phyloP scores from a whole-genome alignment of 2,888 invertebrate genomes.

The Leptarthrus brevirostris region DNA sequence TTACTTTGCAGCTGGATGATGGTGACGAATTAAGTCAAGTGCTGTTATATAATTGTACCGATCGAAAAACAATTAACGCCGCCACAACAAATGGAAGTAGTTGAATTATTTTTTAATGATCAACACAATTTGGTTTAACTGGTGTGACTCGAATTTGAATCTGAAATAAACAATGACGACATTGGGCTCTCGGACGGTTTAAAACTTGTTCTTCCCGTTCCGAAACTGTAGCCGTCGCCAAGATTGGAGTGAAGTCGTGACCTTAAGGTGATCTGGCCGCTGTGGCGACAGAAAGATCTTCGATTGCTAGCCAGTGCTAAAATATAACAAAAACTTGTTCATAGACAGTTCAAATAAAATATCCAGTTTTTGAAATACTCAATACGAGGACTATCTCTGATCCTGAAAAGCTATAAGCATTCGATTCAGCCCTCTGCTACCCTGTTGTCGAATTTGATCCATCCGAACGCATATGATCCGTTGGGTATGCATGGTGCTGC shows the following conservation, averaged over 20 bases:
- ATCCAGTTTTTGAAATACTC: constrained; percentile 10
- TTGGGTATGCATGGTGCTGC: not conserved
- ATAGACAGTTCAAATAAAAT: constrained; percentile 1
- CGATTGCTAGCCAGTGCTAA: constrained; percentile 9
- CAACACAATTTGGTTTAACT: not conserved
- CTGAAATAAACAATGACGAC: constrained; percentile 7
- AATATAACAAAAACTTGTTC: constrained; percentile 24
- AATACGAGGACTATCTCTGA: not conserved
- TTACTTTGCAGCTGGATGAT: constrained; percentile 18
- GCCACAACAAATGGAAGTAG: too few species aligned
- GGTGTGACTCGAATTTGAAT: not conserved
- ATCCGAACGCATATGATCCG: not conserved
- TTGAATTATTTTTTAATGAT: too few species aligned
- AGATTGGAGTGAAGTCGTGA: constrained; percentile 26
- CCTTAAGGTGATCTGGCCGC: constrained; percentile 29
- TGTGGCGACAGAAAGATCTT: not conserved
- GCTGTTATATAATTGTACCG: constrained; percentile 32
- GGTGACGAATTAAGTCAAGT: too few species aligned
- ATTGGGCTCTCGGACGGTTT: not conserved
- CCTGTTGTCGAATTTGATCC: too few species aligned
- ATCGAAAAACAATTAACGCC: constrained; percentile 26
- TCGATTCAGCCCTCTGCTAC: too few species aligned
- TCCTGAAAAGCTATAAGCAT: constrained; percentile 1
- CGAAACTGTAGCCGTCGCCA: constrained; percentile 7
- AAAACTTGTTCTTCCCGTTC: constrained; percentile 40